These are phyloP conservation scores for Drosophila lutescens DNA, from an alignment of 2,888 invertebrate species.

Conservation along the genomic window DNA sequence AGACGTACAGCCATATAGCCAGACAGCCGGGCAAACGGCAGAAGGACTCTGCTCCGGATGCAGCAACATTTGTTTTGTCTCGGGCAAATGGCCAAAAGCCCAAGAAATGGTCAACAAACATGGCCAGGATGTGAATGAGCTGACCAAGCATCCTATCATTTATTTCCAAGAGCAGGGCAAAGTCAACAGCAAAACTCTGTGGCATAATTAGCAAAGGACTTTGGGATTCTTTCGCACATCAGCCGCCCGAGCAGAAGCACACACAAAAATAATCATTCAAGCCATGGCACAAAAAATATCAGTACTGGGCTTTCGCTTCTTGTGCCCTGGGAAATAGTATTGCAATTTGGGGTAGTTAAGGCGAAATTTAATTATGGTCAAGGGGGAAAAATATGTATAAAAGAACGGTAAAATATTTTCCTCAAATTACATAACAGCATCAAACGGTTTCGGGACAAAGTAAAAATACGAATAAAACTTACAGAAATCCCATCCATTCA, in stretches of 20 bases:
- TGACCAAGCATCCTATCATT: conserved; percentile 53
- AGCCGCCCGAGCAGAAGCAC: conserved; percentile 22
- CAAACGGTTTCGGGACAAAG: background rate
- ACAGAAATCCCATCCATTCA: conserved; percentile 3
- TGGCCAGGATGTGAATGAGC: conserved; percentile 38
- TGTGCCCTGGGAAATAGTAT: conserved; percentile 6
- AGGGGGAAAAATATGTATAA: background rate
- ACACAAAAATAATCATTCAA: conserved; percentile 38
- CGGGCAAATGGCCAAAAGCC: conserved; percentile 40
- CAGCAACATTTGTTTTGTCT: conserved; percentile 51
- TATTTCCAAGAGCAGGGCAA: conserved; percentile 52
- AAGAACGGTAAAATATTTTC: background rate
- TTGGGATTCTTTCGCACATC: conserved; percentile 31
- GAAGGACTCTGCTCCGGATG: conserved; percentile 40
- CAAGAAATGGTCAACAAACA: conserved; percentile 49
- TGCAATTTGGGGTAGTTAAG: conserved; percentile 3
- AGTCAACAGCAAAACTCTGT: conserved; percentile 47
- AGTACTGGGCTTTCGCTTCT: conserved; percentile 5
- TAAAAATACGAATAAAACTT: background rate
- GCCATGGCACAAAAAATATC: conserved; percentile 17
- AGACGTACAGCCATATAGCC: background rate
- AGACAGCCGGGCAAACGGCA: conserved; percentile 5
- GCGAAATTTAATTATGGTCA: conserved; percentile 2
- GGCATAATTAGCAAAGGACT: conserved; percentile 69
- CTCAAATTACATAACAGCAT: background rate